phyloP scores from a whole-genome alignment of 2,797 vertebrate genomes.

The Neosalanx taihuensis region DNA sequence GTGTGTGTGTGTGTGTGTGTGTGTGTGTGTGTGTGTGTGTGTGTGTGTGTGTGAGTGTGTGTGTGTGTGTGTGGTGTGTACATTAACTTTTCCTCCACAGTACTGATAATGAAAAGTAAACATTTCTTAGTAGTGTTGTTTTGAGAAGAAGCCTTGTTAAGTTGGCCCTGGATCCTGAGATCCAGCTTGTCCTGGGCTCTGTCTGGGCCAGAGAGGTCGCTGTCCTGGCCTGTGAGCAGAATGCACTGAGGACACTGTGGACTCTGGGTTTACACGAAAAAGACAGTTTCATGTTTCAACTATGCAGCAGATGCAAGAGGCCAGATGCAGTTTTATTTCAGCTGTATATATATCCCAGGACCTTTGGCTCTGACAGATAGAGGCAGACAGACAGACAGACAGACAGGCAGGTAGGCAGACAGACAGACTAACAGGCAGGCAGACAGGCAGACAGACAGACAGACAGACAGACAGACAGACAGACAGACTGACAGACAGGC shows the following conservation, averaged over 20 bases:
- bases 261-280: no score
- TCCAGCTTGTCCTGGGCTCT: background rate
- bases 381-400: no score
- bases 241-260: no score
- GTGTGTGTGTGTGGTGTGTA: no score
- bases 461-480: no score
- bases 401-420: no score
- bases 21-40: no score
- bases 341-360: slow-evolving; percentile 53
- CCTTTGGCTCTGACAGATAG: slow-evolving; percentile 54
- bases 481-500: no score
- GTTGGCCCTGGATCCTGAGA: background rate
- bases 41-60: no score
- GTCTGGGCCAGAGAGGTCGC: background rate
- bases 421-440: no score
- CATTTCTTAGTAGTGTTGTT: background rate
- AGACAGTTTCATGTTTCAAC: no score
- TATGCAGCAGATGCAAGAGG: background rate
- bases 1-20: background rate
- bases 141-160: background rate
- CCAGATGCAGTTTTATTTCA: slow-evolving; percentile 18
- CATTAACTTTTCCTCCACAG: background rate
- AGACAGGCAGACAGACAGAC: no score
- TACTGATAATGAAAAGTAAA: background rate
- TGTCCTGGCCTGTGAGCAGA: background rate